A percentile compares a stretch with the other conserved stretches of the same genome.
These are phyloP conservation scores for Trachelus iudaicus DNA, from an alignment of 2,888 invertebrate genomes.

Conservation along the genomic window DNA sequence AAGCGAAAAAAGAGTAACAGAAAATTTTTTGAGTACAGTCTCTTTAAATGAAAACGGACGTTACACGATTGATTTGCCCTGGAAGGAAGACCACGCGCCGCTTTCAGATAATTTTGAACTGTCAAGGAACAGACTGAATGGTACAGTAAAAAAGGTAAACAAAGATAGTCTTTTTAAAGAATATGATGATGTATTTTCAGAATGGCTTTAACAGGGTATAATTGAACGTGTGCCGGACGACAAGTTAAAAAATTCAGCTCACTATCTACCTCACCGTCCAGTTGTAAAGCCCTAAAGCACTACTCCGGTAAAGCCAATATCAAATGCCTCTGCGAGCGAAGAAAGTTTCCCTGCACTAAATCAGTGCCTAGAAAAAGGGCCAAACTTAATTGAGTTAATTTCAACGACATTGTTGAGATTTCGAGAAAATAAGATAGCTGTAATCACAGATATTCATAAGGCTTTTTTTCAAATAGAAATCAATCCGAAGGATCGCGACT, in stretches of 20 bases:
- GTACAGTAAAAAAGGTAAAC: conserved; percentile 33
- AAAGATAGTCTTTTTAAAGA: conserved; percentile 26
- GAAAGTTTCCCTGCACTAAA: conserved; percentile 39
- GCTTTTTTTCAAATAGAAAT: conserved; percentile 35
- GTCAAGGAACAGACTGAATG: conserved; percentile 39
- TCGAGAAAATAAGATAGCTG: conserved; percentile 27
- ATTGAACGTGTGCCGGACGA: conserved; percentile 36
- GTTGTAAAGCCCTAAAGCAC: conserved; percentile 29
- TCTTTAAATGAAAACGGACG: conserved; percentile 36
- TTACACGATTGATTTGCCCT: conserved; percentile 51
- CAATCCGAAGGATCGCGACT: conserved; percentile 29
- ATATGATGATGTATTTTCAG: conserved; percentile 41
- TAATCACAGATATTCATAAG: conserved; percentile 31
- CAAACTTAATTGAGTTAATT: conserved; percentile 37
- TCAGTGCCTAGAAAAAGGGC: conserved; percentile 33
- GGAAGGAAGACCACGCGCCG: conserved; percentile 47
- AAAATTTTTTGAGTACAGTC: conserved; percentile 45
- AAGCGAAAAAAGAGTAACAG: conserved; percentile 30
- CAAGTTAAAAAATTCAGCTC: conserved; percentile 21
- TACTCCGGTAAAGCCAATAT: conserved; percentile 37
- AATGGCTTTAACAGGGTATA: conserved; percentile 41
- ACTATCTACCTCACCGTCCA: conserved; percentile 29
- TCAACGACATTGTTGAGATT: conserved; percentile 31
- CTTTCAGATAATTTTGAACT: conserved; percentile 38
- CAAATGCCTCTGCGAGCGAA: conserved; percentile 40